phyloP scores from a whole-genome alignment of 2,797 vertebrate species.

The Helicolenus hilgendorfi region DNA sequence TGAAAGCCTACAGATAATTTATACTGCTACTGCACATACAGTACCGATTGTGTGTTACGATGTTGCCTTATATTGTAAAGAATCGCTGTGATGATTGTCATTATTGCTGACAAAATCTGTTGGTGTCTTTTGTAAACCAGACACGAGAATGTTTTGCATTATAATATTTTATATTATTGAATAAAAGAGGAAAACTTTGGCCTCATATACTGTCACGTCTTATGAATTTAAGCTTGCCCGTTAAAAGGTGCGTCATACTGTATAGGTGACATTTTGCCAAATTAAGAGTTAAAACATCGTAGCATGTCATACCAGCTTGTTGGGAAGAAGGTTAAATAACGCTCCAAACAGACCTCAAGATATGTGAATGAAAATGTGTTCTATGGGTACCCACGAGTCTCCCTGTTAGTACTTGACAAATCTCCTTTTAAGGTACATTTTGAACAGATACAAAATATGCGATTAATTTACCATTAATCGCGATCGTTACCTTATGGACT shows the following conservation, averaged over 20 bases:
- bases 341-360: too few species aligned
- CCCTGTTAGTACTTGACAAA: too few species aligned
- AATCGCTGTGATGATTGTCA: constrained; percentile 67
- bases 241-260: neutral
- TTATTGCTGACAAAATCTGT: constrained; percentile 46
- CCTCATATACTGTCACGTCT: constrained; percentile 23
- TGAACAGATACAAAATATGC: too few species aligned
- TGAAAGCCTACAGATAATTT: constrained; percentile 65
- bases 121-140: constrained; percentile 63
- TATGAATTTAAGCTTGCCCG: neutral
- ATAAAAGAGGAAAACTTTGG: constrained; percentile 54
- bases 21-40: constrained; percentile 59
- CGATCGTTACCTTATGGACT: too few species aligned
- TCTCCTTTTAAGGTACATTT: too few species aligned
- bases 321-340: too few species aligned
- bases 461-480: too few species aligned
- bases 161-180: constrained; percentile 76
- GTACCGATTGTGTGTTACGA: constrained; percentile 58
- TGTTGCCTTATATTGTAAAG: constrained; percentile 72
- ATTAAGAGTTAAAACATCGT: neutral
- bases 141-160: constrained; percentile 66
- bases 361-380: too few species aligned
- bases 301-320: too few species aligned
- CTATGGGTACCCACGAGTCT: too few species aligned
- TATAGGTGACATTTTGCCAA: neutral